Conservation (phyloP, 2,113 vertebrate genomes). For the Melierax canorus region DNA sequence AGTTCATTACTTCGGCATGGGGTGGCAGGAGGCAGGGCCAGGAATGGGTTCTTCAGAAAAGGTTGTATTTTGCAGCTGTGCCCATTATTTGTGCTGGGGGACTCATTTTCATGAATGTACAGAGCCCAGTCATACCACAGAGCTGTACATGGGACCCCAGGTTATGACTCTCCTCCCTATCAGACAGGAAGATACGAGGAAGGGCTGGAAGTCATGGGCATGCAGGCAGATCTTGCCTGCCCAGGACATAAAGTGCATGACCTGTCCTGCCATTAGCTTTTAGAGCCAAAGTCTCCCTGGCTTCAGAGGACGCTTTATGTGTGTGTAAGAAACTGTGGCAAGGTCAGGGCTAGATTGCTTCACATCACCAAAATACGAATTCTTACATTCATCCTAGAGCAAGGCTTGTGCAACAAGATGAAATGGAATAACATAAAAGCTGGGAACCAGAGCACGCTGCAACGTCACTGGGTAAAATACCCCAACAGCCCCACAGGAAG, state of each 20-base stretch:
- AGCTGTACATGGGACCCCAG: background rate
- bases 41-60: background rate
- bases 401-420: slow-evolving; percentile 8
- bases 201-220: background rate
- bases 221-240: background rate
- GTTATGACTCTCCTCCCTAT: background rate
- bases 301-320: background rate
- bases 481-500: background rate
- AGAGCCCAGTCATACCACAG: background rate
- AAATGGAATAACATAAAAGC: background rate
- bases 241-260: background rate
- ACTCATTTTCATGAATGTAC: background rate
- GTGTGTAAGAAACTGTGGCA: background rate
- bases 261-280: background rate
- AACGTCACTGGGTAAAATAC: background rate
- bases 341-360: slow-evolving; percentile 26
- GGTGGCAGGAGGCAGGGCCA: background rate
- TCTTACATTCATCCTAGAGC: background rate
- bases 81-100: background rate
- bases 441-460: background rate
- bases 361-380: background rate
- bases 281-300: background rate
- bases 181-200: background rate
- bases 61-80: background rate
- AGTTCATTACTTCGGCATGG: background rate